Conservation (phyloP, 2,113 vertebrate genomes). For the Podilymbus podiceps region DNA sequence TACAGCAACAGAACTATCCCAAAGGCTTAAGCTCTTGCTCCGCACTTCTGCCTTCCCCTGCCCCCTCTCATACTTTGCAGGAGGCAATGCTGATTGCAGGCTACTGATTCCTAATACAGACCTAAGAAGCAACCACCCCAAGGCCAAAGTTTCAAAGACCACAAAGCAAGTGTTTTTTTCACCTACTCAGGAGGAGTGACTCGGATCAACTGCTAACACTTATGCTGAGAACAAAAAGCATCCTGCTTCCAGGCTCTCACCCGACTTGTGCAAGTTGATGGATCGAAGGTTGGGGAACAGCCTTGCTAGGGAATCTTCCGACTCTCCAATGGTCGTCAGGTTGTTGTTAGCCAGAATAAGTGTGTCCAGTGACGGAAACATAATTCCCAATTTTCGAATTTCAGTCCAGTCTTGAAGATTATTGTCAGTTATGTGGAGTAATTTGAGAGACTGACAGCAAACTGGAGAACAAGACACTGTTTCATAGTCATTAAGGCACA, state of each 20-base stretch:
- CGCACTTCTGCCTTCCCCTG: neutral
- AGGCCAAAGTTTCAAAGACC: neutral
- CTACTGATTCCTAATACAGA: neutral
- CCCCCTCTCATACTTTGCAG: neutral
- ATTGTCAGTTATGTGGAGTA: constrained; percentile 98
- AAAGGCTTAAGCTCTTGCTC: neutral
- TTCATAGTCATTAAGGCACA: constrained; percentile 95
- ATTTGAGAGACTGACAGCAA: constrained; percentile 87
- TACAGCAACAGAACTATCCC: neutral
- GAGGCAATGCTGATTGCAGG: neutral
- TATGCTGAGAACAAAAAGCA: neutral
- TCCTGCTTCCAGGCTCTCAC: constrained; percentile 64
- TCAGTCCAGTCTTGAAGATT: constrained; percentile 92
- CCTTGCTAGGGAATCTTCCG: constrained; percentile 79
- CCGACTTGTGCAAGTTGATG: constrained; percentile 98
- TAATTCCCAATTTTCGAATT: constrained; percentile 89
- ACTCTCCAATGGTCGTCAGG: constrained; percentile 83
- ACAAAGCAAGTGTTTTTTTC: neutral
- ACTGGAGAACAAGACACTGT: constrained; percentile 83
- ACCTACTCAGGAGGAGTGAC: neutral
- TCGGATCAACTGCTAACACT: neutral
- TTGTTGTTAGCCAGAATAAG: constrained; percentile 94
- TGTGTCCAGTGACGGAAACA: constrained; percentile 89
- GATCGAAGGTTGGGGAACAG: constrained; percentile 90
- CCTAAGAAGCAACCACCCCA: neutral